These are phyloP conservation scores for Phyto melanocephala DNA, from an alignment of 2,888 invertebrate species.

Conservation along the genomic window DNA sequence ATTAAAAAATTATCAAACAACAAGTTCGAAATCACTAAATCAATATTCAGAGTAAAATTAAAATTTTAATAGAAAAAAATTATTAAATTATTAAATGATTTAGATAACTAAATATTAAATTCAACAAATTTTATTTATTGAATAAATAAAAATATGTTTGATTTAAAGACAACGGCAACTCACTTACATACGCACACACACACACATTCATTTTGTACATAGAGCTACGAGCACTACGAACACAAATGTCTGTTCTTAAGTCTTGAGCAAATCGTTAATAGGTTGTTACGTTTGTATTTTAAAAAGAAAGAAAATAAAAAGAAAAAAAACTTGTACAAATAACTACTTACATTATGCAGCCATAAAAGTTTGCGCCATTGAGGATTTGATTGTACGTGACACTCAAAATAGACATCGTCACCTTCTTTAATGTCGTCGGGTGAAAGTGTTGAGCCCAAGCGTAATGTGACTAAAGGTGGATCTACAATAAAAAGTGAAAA, in stretches of 20 bases:
- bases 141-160: too few species aligned
- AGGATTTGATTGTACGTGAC: slow-evolving; percentile 93
- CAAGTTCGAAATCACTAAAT: too few species aligned
- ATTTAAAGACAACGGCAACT: too few species aligned
- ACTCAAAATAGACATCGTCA: slow-evolving; percentile 95
- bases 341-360: slow-evolving; percentile 90
- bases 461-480: slow-evolving; percentile 89
- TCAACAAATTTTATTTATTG: too few species aligned
- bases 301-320: too few species aligned
- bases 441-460: slow-evolving; percentile 90
- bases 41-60: too few species aligned
- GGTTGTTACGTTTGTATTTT: background rate
- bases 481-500: slow-evolving; percentile 80
- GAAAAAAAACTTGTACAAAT: background rate
- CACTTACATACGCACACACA: background rate
- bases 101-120: too few species aligned
- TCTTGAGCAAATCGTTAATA: background rate
- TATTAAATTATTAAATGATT: too few species aligned
- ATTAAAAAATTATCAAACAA: too few species aligned
- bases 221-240: background rate
- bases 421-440: slow-evolving; percentile 95
- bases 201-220: too few species aligned
- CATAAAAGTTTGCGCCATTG: slow-evolving; percentile 90
- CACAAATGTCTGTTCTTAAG: background rate
- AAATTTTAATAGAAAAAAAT: too few species aligned